These are phyloP conservation scores for Phthorimaea operculella DNA, from an alignment of 1,140 invertebrate species.

Conservation along the genomic window DNA sequence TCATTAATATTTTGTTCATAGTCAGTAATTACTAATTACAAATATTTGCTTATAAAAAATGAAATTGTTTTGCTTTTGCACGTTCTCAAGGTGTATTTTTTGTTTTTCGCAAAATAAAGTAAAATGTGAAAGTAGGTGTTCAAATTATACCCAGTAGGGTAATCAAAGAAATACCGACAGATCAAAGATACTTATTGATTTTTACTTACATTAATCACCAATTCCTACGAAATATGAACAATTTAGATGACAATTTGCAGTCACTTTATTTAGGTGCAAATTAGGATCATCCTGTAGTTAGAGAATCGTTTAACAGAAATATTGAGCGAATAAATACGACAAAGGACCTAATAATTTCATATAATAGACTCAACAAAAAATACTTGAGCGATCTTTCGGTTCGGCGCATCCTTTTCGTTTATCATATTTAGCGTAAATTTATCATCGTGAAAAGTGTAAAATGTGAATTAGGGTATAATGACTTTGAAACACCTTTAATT, in stretches of 20 bases:
- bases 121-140: no score
- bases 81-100: no score
- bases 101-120: no score
- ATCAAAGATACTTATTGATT: no score
- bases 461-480: slow-evolving; percentile 34
- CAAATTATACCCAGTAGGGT: no score
- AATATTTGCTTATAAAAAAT: no score
- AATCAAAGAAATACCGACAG: no score
- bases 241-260: no score
- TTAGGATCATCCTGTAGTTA: slow-evolving; percentile 22
- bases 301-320: slow-evolving; percentile 24
- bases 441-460: slow-evolving; percentile 32
- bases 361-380: slow-evolving; percentile 32
- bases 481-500: slow-evolving; percentile 24
- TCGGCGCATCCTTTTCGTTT: slow-evolving; percentile 33
- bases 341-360: slow-evolving; percentile 43
- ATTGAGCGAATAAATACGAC: slow-evolving; percentile 28
- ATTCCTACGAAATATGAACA: not conserved
- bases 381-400: slow-evolving; percentile 26
- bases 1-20: no score
- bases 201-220: no score
- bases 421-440: slow-evolving; percentile 36
- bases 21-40: no score
- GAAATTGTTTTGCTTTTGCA: no score
- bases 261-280: not conserved